Base-by-base conservation (phyloP, 2,113 vertebrate species). In the Camelus dromedarius region DNA sequence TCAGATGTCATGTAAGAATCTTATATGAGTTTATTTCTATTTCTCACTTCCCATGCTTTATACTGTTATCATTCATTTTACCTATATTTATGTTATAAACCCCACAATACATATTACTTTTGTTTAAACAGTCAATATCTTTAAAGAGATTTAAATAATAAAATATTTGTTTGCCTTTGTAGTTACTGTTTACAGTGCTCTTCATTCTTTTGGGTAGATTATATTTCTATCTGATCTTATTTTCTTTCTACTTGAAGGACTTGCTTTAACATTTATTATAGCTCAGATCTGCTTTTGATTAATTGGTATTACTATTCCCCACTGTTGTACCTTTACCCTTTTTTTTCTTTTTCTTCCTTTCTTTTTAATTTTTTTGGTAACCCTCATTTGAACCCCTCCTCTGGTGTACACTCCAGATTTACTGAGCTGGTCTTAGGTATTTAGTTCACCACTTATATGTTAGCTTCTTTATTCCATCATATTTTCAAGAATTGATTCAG, bases 231-330 rank as follows among this genome's bases (percentile, higher is more conserved):
- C 22, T 64, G 35, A 18, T 38, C 4, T 18, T 83, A 62, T 62
- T 76, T 92, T 88, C 67, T 64, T 88, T 96, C 32, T 83, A 12
- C 14, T 46, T 83, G 16, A 62, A 58, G 6, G 26, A 82, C 30
- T 73, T 90, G 14, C n/a, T 94, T 82, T 69, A 81, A 81, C 19
- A 38, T 92, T 86, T 84, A 48, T 62, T 77, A 48, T 30, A 77
- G 22, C 56, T 5, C 4, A 83, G n/a, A 83, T 11, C 10, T 80
- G n/a, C 42, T 67, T 16, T 42, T 89, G 32, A 46, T 62, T 46
- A 80, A 73, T 52, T 80, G 28, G 35, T 62, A 10, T 54, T 76
- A 54, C 20, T 72, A 11, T 84, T 92, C 72, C 77, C 26, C 42
- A n/a, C 30, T 15, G 1, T 54, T 56, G 70, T 62, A 73, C 20